Percentiles rank a stretch among this genome's conserved stretches.
Evolutionary conservation across 2,797 vertebrate species (phyloP).

Genomic region (Ciconia nigra): DNA sequence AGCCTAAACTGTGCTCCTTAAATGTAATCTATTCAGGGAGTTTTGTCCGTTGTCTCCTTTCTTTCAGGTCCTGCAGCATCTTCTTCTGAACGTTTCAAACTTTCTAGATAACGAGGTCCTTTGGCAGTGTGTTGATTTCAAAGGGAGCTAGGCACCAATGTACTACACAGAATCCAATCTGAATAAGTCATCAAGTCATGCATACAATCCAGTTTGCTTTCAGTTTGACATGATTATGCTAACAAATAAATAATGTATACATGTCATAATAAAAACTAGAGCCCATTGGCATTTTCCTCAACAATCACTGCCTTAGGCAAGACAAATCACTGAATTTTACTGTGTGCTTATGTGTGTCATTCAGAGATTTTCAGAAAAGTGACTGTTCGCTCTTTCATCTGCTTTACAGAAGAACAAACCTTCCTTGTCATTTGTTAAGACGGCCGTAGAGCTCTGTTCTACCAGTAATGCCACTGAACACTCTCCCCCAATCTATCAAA

Average conservation of each 20-base stretch:
- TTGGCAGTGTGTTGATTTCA: neutral
- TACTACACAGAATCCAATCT: neutral
- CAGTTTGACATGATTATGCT: neutral
- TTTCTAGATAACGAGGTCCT: neutral
- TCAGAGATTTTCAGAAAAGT: neutral
- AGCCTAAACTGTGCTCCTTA: neutral
- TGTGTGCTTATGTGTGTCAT: neutral
- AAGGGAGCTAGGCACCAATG: neutral
- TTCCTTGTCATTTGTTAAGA: neutral
- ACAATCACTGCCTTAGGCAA: neutral
- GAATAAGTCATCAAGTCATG: neutral
- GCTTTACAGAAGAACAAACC: neutral
- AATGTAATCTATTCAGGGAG: neutral
- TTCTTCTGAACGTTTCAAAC: neutral
- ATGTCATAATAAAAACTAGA: neutral
- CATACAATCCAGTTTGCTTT: neutral
- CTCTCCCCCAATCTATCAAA: neutral
- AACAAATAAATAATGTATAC: neutral
- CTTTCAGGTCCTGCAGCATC: neutral
- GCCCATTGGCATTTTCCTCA: neutral
- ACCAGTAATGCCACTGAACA: neutral
- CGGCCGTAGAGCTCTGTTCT: neutral
- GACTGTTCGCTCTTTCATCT: neutral
- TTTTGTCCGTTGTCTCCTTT: neutral
- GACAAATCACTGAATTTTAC: neutral